A percentile compares a stretch with the other conserved stretches of the same genome.
These are phyloP conservation scores for Siphamia tubifer DNA, from an alignment of 2,113 vertebrate genomes.

Conservation along the genomic window DNA sequence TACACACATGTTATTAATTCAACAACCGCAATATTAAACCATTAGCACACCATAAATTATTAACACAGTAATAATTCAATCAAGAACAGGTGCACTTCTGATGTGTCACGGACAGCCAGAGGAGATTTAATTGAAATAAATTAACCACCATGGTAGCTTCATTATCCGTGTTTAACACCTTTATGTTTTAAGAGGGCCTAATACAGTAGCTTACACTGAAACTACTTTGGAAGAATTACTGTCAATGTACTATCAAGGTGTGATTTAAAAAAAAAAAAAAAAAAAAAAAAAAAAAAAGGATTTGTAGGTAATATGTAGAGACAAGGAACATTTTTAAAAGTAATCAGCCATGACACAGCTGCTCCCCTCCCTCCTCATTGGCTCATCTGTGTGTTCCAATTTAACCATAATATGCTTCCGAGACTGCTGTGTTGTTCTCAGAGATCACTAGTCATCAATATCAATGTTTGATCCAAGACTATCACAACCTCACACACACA, in stretches of 20 bases:
- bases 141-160: background rate
- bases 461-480: constrained; percentile 21
- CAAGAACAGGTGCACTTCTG: no score
- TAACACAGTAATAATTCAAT: no score
- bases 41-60: no score
- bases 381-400: constrained; percentile 48
- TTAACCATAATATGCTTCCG: constrained; percentile 58
- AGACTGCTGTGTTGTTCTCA: constrained; percentile 20
- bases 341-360: constrained; percentile 66
- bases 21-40: no score
- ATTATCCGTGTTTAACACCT: background rate
- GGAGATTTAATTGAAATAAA: background rate
- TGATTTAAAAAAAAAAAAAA: no score
- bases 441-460: constrained; percentile 56
- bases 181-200: background rate
- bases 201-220: background rate
- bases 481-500: background rate
- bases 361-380: constrained; percentile 52
- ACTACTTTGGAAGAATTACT: background rate
- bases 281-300: no score
- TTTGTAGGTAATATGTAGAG: background rate
- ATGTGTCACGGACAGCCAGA: no score
- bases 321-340: no score
- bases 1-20: no score
- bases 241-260: background rate